phyloP scores from a whole-genome alignment of 2,113 vertebrate genomes.

The Formicarius rufipectus region DNA sequence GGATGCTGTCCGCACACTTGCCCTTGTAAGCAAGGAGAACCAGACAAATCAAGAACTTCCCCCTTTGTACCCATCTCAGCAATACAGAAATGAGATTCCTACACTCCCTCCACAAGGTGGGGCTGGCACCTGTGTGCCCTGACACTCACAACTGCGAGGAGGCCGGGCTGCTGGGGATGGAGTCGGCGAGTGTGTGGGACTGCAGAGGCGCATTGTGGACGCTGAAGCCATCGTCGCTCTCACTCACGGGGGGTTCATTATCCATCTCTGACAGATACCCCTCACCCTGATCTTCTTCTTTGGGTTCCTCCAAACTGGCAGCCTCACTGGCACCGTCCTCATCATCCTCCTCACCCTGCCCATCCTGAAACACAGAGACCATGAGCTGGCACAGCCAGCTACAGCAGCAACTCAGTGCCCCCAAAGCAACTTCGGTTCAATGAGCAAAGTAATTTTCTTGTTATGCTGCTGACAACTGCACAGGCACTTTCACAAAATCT shows the following conservation, averaged over 20 bases:
- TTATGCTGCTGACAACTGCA: not conserved
- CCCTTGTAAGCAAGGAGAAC: not conserved
- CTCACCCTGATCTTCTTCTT: constrained; percentile 88
- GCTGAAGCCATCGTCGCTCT: constrained; percentile 97
- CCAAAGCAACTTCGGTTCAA: not conserved
- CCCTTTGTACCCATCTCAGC: not conserved
- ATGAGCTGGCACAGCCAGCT: not conserved
- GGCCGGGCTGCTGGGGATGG: constrained; percentile 97
- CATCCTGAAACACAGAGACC: constrained; percentile 78
- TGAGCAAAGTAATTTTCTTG: not conserved
- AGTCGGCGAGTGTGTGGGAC: constrained; percentile 91
- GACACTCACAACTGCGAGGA: constrained; percentile 97
- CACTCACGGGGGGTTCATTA: constrained; percentile 93
- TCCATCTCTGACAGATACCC: constrained; percentile 94
- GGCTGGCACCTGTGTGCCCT: not conserved
- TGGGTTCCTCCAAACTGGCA: constrained; percentile 92
- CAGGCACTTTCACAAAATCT: not conserved
- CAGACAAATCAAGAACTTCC: not conserved
- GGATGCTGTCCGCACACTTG: not conserved
- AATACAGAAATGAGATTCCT: not conserved
- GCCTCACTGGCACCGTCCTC: constrained; percentile 94
- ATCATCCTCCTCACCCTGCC: constrained; percentile 90
- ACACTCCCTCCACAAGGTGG: not conserved
- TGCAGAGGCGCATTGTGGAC: constrained; percentile 91
- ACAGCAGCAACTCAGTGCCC: not conserved